Conservation (phyloP, 2,113 vertebrate genomes). For the Peromyscus californicus region DNA sequence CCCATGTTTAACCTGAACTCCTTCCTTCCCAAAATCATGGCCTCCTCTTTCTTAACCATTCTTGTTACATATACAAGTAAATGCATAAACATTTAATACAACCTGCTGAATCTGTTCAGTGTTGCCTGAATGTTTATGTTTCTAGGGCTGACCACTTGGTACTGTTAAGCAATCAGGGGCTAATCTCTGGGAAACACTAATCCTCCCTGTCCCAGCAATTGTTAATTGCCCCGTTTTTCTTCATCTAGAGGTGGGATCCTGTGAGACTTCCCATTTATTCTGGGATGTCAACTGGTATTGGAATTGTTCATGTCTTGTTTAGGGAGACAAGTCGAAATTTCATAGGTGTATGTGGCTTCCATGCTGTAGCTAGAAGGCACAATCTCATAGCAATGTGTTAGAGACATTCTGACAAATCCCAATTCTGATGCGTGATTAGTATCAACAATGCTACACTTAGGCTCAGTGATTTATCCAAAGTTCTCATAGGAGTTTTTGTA, state of each 20-base stretch:
- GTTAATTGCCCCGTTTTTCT: not conserved
- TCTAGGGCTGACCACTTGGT: not conserved
- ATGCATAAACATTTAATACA: not conserved
- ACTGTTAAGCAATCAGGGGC: not conserved
- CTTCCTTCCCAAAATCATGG: not conserved
- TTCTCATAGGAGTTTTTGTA: not conserved
- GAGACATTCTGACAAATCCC: not conserved
- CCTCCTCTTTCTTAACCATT: not conserved
- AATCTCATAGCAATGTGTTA: not conserved
- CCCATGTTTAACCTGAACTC: not conserved
- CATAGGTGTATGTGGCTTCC: not conserved
- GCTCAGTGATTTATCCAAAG: not conserved
- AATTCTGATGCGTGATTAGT: not conserved
- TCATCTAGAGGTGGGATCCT: not conserved
- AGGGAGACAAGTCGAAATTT: not conserved
- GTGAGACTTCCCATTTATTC: not conserved
- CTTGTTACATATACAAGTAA: not conserved
- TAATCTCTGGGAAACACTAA: not conserved
- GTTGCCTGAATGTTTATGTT: not conserved
- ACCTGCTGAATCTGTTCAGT: not conserved
- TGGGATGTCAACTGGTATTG: not conserved
- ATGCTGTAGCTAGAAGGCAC: not conserved
- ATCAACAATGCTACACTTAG: not conserved
- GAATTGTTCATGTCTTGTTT: not conserved
- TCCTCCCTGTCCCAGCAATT: not conserved